Evolutionary conservation across 2,888 invertebrate species (phyloP).

Genomic region (Arctia plantaginis): DNA sequence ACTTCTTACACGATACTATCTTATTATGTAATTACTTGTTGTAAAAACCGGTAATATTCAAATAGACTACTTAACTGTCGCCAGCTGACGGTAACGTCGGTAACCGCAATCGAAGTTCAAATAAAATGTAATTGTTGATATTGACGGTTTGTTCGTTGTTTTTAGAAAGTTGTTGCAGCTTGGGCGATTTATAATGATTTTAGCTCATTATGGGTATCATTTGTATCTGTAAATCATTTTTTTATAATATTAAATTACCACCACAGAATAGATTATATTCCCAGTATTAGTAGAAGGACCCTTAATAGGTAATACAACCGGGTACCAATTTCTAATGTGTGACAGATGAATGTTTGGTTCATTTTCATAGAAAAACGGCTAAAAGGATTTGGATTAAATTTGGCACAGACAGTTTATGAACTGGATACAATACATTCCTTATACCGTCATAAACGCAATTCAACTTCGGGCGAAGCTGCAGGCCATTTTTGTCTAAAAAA

Average conservation of each 20-base stretch:
- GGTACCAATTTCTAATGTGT: not conserved
- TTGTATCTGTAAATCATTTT: not conserved
- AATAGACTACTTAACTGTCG: slow-evolving; percentile 41
- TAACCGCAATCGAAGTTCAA: slow-evolving; percentile 33
- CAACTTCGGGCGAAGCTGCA: not conserved
- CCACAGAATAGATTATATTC: not conserved
- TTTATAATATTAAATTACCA: not conserved
- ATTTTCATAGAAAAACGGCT: too few relatives aligned
- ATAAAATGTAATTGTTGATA: slow-evolving; percentile 11
- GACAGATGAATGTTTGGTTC: not conserved
- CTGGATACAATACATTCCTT: too few relatives aligned
- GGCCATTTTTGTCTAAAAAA: not conserved
- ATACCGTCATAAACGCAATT: too few relatives aligned
- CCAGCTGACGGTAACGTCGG: slow-evolving; percentile 48
- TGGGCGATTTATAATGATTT: not conserved
- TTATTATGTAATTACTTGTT: slow-evolving; percentile 36
- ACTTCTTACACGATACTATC: slow-evolving; percentile 51
- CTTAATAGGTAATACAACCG: not conserved
- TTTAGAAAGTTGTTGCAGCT: not conserved
- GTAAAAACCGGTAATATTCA: slow-evolving; percentile 35
- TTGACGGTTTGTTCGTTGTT: not conserved
- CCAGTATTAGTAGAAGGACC: not conserved
- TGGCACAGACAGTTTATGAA: not conserved
- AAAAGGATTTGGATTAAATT: not conserved
- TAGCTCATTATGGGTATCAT: not conserved